phyloP scores from a whole-genome alignment of 2,888 invertebrate species.

The Ichneumon xanthorius region DNA sequence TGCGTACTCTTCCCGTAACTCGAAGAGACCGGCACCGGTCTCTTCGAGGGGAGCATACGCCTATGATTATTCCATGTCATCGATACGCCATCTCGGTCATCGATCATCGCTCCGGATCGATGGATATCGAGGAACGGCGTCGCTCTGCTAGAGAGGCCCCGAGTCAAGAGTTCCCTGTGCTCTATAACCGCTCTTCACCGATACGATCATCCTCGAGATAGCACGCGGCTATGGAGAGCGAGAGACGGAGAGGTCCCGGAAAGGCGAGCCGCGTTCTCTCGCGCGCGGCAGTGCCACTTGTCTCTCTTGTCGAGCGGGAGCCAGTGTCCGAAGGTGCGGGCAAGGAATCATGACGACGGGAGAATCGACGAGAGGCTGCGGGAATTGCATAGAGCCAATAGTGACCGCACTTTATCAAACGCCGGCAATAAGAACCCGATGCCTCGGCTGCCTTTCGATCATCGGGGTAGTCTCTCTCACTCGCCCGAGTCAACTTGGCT shows the following conservation, averaged over 20 bases:
- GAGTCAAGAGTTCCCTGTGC: slow-evolving; percentile 6
- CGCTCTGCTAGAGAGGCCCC: slow-evolving; percentile 29
- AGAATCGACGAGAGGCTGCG: background rate
- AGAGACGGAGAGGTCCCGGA: slow-evolving; percentile 10
- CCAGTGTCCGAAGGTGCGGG: slow-evolving; percentile 16
- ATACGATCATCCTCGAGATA: slow-evolving; percentile 60
- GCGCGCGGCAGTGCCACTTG: slow-evolving; percentile 47
- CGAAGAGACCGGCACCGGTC: background rate
- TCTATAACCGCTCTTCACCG: slow-evolving; percentile 9
- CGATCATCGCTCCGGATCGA: slow-evolving; percentile 77
- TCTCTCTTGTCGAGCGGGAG: slow-evolving; percentile 38
- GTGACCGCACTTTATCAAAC: slow-evolving; percentile 75
- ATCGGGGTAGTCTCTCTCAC: background rate
- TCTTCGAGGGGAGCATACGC: slow-evolving; percentile 54
- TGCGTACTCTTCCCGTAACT: background rate
- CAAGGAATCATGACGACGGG: slow-evolving; percentile 15
- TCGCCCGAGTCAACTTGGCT: background rate
- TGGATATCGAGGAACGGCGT: slow-evolving; percentile 55
- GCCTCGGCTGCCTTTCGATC: slow-evolving; percentile 41
- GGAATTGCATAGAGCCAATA: slow-evolving; percentile 19
- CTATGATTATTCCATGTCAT: slow-evolving; percentile 78
- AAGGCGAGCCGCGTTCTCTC: slow-evolving; percentile 12
- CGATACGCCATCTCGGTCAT: slow-evolving; percentile 74
- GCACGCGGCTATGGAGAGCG: background rate
- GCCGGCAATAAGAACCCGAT: slow-evolving; percentile 75